Evolutionary conservation across 2,888 invertebrate genomes (phyloP).

Genomic region (Monoplex corrugatus): DNA sequence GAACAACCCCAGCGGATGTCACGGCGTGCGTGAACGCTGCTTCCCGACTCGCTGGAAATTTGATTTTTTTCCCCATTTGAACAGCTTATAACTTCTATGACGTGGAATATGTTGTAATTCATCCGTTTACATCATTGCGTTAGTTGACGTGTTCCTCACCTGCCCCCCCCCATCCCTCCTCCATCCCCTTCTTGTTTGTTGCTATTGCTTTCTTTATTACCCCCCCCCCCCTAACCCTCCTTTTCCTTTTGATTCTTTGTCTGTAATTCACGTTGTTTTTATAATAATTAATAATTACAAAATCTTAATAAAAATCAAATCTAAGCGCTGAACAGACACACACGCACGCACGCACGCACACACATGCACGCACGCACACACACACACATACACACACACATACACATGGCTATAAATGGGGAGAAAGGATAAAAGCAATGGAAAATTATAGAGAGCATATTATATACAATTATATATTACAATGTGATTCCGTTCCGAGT

Average conservation of each 20-base stretch:
- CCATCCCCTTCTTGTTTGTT: not conserved
- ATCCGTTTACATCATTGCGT: too few species aligned
- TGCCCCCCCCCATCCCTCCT: not conserved
- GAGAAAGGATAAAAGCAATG: too few species aligned
- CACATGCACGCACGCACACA: conserved; percentile 31
- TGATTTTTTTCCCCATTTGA: too few species aligned
- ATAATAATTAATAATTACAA: not conserved
- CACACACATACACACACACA: conserved; percentile 26
- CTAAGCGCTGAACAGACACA: too few species aligned
- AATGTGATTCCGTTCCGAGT: too few species aligned
- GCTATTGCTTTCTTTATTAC: not conserved
- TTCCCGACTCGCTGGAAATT: conserved; percentile 84
- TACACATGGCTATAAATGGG: too few species aligned
- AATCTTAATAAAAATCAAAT: not conserved
- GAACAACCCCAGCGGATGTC: conserved; percentile 87
- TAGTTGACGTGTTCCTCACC: too few species aligned
- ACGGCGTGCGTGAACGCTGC: conserved; percentile 85
- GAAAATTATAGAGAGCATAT: too few species aligned
- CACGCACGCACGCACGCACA: too few species aligned
- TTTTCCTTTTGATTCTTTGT: not conserved
- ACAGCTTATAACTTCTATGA: too few species aligned
- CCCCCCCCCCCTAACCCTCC: not conserved
- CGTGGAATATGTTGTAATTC: not conserved
- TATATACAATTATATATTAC: too few species aligned
- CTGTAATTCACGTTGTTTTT: not conserved